These are phyloP conservation scores for Synanthedon tipuliformis DNA, from an alignment of 2,888 invertebrate genomes.

Conservation along the genomic window DNA sequence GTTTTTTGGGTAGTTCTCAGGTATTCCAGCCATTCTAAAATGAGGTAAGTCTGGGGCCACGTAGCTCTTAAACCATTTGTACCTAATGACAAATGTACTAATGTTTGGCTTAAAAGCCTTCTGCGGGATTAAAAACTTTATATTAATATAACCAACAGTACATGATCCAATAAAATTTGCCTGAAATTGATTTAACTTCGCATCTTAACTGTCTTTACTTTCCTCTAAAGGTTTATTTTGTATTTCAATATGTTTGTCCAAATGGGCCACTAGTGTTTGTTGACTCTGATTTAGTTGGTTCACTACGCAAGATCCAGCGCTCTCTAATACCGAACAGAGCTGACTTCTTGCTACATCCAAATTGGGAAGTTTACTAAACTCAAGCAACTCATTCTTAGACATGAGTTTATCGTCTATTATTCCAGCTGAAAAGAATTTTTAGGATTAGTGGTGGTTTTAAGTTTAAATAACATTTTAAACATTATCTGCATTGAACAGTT, in stretches of 20 bases:
- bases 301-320: constrained; percentile 73
- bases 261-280: constrained; percentile 73
- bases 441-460: too few relatives aligned
- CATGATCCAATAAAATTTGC: not conserved
- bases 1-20: too few relatives aligned
- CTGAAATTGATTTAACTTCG: not conserved
- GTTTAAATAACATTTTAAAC: constrained; percentile 1
- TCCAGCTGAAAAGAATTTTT: constrained; percentile 68
- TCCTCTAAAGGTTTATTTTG: constrained; percentile 16
- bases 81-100: too few relatives aligned
- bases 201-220: constrained; percentile 15
- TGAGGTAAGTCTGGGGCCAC: too few relatives aligned
- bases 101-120: too few relatives aligned
- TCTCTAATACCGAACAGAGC: constrained; percentile 76
- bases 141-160: too few relatives aligned
- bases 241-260: constrained; percentile 70
- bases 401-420: constrained; percentile 77
- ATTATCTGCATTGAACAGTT: not conserved
- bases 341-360: constrained; percentile 75
- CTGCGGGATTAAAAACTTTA: too few relatives aligned
- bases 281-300: constrained; percentile 77
- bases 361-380: constrained; percentile 74
- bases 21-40: too few relatives aligned
- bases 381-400: constrained; percentile 75
- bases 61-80: too few relatives aligned